These are phyloP conservation scores for Asteroscopus sphinx DNA, from an alignment of 2,888 invertebrate genomes.

Conservation along the genomic window DNA sequence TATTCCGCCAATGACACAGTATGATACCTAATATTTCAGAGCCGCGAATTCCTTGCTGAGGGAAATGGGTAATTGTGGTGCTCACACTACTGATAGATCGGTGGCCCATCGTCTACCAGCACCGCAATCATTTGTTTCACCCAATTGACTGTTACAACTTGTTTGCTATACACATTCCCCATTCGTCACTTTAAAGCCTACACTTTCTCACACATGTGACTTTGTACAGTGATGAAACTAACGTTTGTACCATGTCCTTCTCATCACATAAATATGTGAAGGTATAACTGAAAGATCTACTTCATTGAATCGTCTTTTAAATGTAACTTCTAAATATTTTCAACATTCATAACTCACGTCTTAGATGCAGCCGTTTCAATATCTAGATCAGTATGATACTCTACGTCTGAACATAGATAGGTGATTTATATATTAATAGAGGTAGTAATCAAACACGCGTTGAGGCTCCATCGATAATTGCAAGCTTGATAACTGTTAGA, in stretches of 20 bases:
- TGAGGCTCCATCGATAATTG: constrained; percentile 46
- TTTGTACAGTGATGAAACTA: constrained; percentile 8
- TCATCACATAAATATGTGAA: neutral
- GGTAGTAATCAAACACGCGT: constrained; percentile 47
- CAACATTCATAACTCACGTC: constrained; percentile 11
- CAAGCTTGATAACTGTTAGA: constrained; percentile 44
- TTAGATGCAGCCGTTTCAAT: constrained; percentile 26
- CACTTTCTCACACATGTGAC: constrained; percentile 7
- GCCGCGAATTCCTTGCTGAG: constrained; percentile 45
- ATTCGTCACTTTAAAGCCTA: constrained; percentile 40
- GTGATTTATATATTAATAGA: constrained; percentile 51
- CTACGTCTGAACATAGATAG: constrained; percentile 36
- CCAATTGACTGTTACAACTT: constrained; percentile 51
- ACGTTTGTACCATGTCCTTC: neutral
- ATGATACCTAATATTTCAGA: constrained; percentile 51
- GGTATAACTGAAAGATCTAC: neutral
- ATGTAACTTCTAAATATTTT: constrained; percentile 11
- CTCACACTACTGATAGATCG: constrained; percentile 41
- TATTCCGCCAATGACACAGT: constrained; percentile 41
- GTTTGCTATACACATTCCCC: constrained; percentile 34
- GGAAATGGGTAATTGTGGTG: constrained; percentile 55
- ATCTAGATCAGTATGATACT: constrained; percentile 40
- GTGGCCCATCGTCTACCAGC: constrained; percentile 29
- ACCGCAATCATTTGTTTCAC: constrained; percentile 51
- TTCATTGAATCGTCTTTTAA: constrained; percentile 7